These are phyloP conservation scores for Latrodectus elegans DNA, from an alignment of 2,888 invertebrate genomes.

Conservation along the genomic window DNA sequence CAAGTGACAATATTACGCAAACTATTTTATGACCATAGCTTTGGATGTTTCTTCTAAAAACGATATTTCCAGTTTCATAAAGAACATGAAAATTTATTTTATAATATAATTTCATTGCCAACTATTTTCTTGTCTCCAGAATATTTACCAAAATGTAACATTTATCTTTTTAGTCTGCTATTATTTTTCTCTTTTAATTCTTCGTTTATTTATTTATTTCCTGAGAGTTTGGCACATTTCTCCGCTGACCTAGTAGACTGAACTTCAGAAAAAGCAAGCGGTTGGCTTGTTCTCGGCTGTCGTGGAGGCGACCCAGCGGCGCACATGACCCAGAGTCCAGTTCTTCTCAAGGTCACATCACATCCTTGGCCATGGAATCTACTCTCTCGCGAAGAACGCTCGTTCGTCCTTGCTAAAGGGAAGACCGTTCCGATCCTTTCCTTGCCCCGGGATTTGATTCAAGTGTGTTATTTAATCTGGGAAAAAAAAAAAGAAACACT, in stretches of 20 bases:
- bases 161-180: too few relatives aligned
- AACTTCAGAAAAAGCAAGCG: background rate
- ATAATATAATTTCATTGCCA: too few relatives aligned
- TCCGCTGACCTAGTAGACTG: conserved; percentile 54
- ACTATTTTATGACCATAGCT: too few relatives aligned
- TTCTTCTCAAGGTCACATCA: conserved; percentile 63
- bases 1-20: too few relatives aligned
- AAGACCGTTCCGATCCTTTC: background rate
- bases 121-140: too few relatives aligned
- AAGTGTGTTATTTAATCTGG: too few relatives aligned
- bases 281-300: background rate
- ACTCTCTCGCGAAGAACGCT: background rate
- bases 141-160: too few relatives aligned
- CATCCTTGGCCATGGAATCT: conserved; percentile 53
- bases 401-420: background rate
- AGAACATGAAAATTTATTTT: too few relatives aligned
- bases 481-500: too few relatives aligned
- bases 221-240: conserved; percentile 52
- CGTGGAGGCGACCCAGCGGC: conserved; percentile 46
- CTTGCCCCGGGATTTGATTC: background rate
- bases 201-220: background rate
- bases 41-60: too few relatives aligned
- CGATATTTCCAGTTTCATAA: too few relatives aligned
- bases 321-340: conserved; percentile 48
- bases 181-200: too few relatives aligned